Percentiles rank a stretch among this genome's conserved stretches.
phyloP scores from a whole-genome alignment of 1,140 invertebrate species.

The Triops cancriformis region DNA sequence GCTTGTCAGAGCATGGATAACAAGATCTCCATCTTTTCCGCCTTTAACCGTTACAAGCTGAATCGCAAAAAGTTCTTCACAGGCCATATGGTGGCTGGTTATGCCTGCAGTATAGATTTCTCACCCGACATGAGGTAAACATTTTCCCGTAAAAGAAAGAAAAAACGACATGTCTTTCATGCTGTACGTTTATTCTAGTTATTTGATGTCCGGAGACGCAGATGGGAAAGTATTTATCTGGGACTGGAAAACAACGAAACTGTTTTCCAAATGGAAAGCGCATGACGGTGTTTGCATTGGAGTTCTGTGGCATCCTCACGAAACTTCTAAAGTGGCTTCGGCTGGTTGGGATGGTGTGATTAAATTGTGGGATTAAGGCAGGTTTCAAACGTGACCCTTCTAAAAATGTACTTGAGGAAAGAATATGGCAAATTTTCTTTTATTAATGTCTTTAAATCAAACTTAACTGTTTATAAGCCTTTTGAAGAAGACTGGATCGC shows the following conservation, averaged over 20 bases:
- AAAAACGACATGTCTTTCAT: not conserved
- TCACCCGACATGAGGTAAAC: constrained; percentile 93
- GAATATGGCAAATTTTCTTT: too few relatives aligned
- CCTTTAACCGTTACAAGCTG: constrained; percentile 92
- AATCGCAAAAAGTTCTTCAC: constrained; percentile 96
- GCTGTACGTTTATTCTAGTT: constrained; percentile 53
- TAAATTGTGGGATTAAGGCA: constrained; percentile 92
- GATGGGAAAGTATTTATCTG: constrained; percentile 98
- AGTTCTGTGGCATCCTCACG: constrained; percentile 96
- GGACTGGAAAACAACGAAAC: constrained; percentile 98
- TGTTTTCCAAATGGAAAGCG: constrained; percentile 97
- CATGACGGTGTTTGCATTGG: constrained; percentile 95
- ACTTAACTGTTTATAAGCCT: too few relatives aligned
- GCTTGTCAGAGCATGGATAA: constrained; percentile 99
- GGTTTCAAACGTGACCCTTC: too few relatives aligned
- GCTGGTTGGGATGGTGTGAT: constrained; percentile 98
- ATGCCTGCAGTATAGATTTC: constrained; percentile 94
- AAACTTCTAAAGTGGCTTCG: constrained; percentile 90
- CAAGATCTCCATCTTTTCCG: constrained; percentile 96
- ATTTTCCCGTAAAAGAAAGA: not conserved
- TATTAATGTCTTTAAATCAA: too few relatives aligned
- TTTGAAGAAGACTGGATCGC: too few relatives aligned
- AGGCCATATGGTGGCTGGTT: constrained; percentile 98
- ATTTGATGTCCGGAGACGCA: constrained; percentile 96
- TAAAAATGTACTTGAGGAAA: too few relatives aligned